Conservation (phyloP, 2,113 vertebrate genomes). For the Danio rerio region GRCz12tu NC_133195.1:9114501-9115000, state of each 20-base stretch:
- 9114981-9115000: constrained; percentile 33
- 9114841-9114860: constrained; percentile 39
- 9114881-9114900: constrained; percentile 67
- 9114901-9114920: constrained; percentile 76
- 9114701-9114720: constrained; percentile 6
- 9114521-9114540: neutral
- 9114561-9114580: constrained; percentile 59
- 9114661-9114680: constrained; percentile 23
- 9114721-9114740: neutral
- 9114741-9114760: neutral
- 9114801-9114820: neutral
- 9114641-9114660: neutral
- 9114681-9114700: constrained; percentile 22
- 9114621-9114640: constrained; percentile 33
- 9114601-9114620: constrained; percentile 61
- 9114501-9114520: constrained; percentile 59
- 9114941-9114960: constrained; percentile 69
- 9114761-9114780: neutral
- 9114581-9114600: constrained; percentile 68
- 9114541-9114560: constrained; percentile 55
- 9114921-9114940: constrained; percentile 75
- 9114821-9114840: constrained; percentile 20
- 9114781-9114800: constrained; percentile 23
- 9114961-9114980: constrained; percentile 51
- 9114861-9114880: constrained; percentile 73